Evolutionary conservation across 1,140 invertebrate species (phyloP).

Genomic region (Papilio dardanus): DNA sequence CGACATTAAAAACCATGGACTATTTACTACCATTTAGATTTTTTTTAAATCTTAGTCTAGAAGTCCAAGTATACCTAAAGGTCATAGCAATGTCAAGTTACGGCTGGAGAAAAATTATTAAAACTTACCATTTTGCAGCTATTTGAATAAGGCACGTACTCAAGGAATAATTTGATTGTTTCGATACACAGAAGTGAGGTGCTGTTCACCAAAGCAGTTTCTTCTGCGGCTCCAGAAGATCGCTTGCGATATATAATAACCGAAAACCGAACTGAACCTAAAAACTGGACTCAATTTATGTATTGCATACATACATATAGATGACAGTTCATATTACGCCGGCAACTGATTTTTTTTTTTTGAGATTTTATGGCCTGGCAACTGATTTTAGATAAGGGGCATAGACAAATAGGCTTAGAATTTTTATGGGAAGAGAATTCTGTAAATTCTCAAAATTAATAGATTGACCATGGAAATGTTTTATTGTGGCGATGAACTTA

Average conservation of each 20-base stretch:
- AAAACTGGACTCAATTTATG: slow-evolving; percentile 13
- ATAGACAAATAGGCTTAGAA: not conserved
- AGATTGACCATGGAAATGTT: not conserved
- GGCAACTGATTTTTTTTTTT: slow-evolving; percentile 6
- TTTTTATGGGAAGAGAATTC: too few relatives aligned
- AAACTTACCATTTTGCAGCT: slow-evolving; percentile 51
- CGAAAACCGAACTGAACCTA: not conserved
- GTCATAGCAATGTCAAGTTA: slow-evolving; percentile 68
- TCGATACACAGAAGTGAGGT: not conserved
- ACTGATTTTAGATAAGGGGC: not conserved
- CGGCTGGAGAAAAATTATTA: slow-evolving; percentile 44
- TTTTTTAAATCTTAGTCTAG: not conserved
- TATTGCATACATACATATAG: slow-evolving; percentile 27
- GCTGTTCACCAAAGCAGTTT: not conserved
- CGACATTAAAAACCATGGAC: slow-evolving; percentile 11
- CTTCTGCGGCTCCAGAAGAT: not conserved
- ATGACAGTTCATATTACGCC: slow-evolving; percentile 25
- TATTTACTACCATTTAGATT: not conserved
- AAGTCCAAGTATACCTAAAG: slow-evolving; percentile 44
- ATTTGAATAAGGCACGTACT: slow-evolving; percentile 4
- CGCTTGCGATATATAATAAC: slow-evolving; percentile 23
- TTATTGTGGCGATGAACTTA: not conserved
- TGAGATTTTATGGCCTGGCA: too few relatives aligned
- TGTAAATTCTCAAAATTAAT: not conserved
- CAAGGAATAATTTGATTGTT: not conserved